These are phyloP conservation scores for Chromis chromis DNA, from an alignment of 2,797 vertebrate genomes.

Conservation along the genomic window DNA sequence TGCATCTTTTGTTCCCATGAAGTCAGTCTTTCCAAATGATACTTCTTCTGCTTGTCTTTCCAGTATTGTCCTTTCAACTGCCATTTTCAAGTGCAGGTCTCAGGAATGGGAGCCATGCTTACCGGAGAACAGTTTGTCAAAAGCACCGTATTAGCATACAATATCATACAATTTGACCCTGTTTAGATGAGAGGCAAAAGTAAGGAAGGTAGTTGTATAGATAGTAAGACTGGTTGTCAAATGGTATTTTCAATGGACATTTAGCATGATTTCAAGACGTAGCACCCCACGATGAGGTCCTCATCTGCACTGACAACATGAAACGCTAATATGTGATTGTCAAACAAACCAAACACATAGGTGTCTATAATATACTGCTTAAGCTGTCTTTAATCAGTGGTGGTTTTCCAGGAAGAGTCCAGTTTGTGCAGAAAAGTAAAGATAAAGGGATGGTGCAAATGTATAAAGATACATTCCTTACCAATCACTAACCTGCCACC, in stretches of 20 bases:
- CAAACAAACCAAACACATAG: constrained; percentile 38
- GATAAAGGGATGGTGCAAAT: constrained; percentile 56
- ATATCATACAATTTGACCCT: constrained; percentile 59
- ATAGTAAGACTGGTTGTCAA: constrained; percentile 25
- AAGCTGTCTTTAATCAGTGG: background rate
- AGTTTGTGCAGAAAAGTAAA: constrained; percentile 3
- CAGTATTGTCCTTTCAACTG: background rate
- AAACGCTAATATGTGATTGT: constrained; percentile 60
- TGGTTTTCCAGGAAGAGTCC: background rate
- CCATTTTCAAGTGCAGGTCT: constrained; percentile 10
- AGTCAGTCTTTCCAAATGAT: constrained; percentile 14
- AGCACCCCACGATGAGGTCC: constrained; percentile 12
- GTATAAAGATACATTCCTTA: constrained; percentile 39
- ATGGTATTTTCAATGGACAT: constrained; percentile 8
- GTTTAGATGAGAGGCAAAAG: constrained; percentile 40
- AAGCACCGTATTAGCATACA: constrained; percentile 42
- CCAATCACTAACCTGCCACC: constrained; percentile 17
- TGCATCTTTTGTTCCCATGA: constrained; percentile 13
- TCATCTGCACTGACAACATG: constrained; percentile 25
- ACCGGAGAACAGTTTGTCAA: constrained; percentile 37
- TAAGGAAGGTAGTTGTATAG: constrained; percentile 30
- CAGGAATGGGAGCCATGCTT: constrained; percentile 39
- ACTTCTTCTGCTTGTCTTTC: background rate
- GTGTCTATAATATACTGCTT: background rate
- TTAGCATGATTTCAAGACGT: constrained; percentile 1